phyloP scores from a whole-genome alignment of 2,888 invertebrate genomes.

The Stenolophus ochropezus region DNA sequence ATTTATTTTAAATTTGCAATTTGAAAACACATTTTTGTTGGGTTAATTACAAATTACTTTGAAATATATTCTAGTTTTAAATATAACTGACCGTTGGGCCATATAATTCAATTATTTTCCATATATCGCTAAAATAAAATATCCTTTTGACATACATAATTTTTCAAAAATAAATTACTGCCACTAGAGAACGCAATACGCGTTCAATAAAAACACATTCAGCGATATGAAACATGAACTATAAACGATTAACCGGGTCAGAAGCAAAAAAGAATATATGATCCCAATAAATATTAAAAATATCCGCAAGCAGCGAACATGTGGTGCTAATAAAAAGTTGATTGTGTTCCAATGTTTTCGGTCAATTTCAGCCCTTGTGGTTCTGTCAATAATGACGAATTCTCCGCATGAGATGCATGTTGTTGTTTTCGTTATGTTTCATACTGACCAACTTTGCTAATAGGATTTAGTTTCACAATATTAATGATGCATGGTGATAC shows the following conservation, averaged over 20 bases:
- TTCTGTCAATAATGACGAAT: constrained; percentile 1
- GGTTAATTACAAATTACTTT: neutral
- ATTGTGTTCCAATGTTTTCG: constrained; percentile 29
- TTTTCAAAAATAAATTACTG: constrained; percentile 16
- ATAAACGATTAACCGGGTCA: neutral
- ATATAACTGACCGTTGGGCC: neutral
- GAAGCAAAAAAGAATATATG: constrained; percentile 5
- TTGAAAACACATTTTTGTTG: neutral
- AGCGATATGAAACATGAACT: neutral
- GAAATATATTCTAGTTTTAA: constrained; percentile 12
- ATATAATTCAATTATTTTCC: constrained; percentile 24
- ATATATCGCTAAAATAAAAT: constrained; percentile 11
- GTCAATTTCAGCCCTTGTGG: neutral
- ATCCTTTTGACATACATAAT: constrained; percentile 20
- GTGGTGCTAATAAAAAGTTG: constrained; percentile 15
- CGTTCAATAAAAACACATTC: constrained; percentile 15
- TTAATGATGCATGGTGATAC: constrained; percentile 37
- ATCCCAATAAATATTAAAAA: constrained; percentile 15
- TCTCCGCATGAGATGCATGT: neutral
- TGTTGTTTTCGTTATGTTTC: constrained; percentile 23
- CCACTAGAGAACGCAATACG: neutral
- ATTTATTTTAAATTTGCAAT: neutral
- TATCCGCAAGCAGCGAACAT: constrained; percentile 13
- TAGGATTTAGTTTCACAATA: constrained; percentile 37
- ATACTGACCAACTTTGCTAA: constrained; percentile 15